Evolutionary conservation across 2,797 vertebrate species (phyloP).

Genomic region (Oreonectes daqikongensis): DNA sequence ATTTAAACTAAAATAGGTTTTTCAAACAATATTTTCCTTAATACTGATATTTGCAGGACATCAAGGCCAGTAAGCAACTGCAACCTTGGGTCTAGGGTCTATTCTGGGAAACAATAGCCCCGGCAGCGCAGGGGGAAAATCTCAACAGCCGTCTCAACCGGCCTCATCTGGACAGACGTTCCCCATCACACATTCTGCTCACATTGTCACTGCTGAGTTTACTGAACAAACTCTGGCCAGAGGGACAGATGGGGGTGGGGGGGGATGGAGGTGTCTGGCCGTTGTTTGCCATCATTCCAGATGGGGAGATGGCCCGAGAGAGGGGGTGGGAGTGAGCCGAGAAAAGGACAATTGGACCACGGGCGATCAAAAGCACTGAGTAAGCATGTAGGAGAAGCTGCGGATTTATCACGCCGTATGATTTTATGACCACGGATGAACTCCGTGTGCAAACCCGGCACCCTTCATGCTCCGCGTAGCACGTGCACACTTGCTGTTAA

Average conservation of each 20-base stretch:
- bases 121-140: constrained; percentile 35
- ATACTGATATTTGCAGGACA: not conserved
- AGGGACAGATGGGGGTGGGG: constrained; percentile 50
- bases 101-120: constrained; percentile 9
- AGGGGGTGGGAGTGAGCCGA: constrained; percentile 51
- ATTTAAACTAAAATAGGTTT: too few relatives aligned
- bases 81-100: not conserved
- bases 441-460: constrained; percentile 18
- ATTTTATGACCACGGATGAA: constrained; percentile 46
- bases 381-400: constrained; percentile 61
- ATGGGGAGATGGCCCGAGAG: constrained; percentile 60
- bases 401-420: constrained; percentile 67
- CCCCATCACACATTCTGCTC: constrained; percentile 17
- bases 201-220: constrained; percentile 40
- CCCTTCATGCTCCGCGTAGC: constrained; percentile 34
- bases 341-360: constrained; percentile 64
- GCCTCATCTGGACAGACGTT: constrained; percentile 42
- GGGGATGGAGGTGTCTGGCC: constrained; percentile 8
- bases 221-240: constrained; percentile 50
- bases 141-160: constrained; percentile 34
- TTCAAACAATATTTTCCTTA: not conserved
- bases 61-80: not conserved
- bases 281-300: constrained; percentile 43
- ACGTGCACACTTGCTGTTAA: constrained; percentile 2
- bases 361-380: constrained; percentile 69